Evolutionary conservation across 2,113 vertebrate genomes (phyloP).

Genomic region (Amblyopsis rosae): DNA sequence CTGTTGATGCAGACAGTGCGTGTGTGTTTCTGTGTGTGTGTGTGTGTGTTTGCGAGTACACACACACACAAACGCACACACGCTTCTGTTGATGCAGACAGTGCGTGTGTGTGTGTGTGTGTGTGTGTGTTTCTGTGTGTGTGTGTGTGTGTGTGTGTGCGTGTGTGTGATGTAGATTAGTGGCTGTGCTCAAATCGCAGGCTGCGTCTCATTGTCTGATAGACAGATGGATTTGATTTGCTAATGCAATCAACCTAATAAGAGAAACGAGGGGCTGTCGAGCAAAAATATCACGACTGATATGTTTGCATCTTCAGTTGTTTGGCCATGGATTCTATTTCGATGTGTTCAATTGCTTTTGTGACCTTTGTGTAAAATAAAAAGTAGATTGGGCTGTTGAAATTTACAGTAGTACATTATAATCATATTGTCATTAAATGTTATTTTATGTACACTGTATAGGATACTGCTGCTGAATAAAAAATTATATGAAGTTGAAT

Average conservation of each 20-base stretch:
- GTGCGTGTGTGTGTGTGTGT: slow-evolving; percentile 65
- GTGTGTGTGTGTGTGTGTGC: slow-evolving; percentile 13
- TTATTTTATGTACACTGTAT: too few species aligned
- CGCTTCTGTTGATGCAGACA: too few species aligned
- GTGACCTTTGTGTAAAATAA: slow-evolving; percentile 32
- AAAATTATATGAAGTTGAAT: neutral
- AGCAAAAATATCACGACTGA: slow-evolving; percentile 81
- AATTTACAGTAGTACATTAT: neutral
- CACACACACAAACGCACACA: too few species aligned
- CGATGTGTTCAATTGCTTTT: slow-evolving; percentile 19
- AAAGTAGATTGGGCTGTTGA: neutral
- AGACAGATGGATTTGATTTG: slow-evolving; percentile 99
- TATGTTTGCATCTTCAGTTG: slow-evolving; percentile 41
- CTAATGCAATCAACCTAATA: slow-evolving; percentile 99
- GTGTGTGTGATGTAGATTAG: slow-evolving; percentile 93
- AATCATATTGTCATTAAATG: too few species aligned
- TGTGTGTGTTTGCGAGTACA: neutral
- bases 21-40: slow-evolving; percentile 14
- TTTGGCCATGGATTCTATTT: slow-evolving; percentile 27
- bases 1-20: slow-evolving; percentile 81
- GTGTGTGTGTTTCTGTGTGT: neutral
- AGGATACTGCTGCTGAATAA: neutral
- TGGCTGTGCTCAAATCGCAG: slow-evolving; percentile 94
- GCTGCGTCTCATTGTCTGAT: slow-evolving; percentile 94
- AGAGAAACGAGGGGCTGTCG: slow-evolving; percentile 87